Conservation (phyloP, 2,797 vertebrate genomes). For the Acrossocheilus fasciatus region DNA sequence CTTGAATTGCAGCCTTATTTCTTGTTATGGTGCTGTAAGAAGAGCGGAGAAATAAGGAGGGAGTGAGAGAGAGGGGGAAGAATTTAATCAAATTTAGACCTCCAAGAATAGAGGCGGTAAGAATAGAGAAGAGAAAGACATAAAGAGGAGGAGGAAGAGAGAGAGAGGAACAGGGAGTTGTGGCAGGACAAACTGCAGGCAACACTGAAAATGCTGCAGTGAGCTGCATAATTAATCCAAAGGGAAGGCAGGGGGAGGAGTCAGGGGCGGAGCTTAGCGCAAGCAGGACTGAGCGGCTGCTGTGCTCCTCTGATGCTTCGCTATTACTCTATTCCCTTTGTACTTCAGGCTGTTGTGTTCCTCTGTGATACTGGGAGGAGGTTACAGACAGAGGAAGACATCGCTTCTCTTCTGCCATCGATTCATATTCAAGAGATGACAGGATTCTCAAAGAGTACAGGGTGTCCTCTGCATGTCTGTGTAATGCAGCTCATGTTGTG, state of each 20-base stretch:
- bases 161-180: conserved; percentile 35
- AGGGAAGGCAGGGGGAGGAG: conserved; percentile 70
- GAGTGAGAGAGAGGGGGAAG: conserved; percentile 11
- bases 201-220: conserved; percentile 80
- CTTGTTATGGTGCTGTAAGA: conserved; percentile 32
- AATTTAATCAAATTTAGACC: conserved; percentile 45
- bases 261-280: conserved; percentile 69
- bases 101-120: conserved; percentile 45
- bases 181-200: conserved; percentile 29
- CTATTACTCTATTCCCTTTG: conserved; percentile 33
- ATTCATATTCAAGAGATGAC: conserved; percentile 26
- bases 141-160: conserved; percentile 17
- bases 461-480: conserved; percentile 12
- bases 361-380: background rate
- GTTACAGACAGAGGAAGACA: conserved; percentile 18
- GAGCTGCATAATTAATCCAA: conserved; percentile 85
- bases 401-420: background rate
- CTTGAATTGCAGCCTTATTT: conserved; percentile 31
- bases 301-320: conserved; percentile 46
- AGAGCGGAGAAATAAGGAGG: conserved; percentile 14
- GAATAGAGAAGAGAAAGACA: conserved; percentile 16
- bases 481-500: background rate
- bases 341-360: conserved; percentile 33
- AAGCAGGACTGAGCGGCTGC: conserved; percentile 33
- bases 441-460: conserved; percentile 7